A percentile compares a stretch with the other conserved stretches of the same genome.
phyloP scores from a whole-genome alignment of 2,888 invertebrate species.

The Caradrina kadenii region DNA sequence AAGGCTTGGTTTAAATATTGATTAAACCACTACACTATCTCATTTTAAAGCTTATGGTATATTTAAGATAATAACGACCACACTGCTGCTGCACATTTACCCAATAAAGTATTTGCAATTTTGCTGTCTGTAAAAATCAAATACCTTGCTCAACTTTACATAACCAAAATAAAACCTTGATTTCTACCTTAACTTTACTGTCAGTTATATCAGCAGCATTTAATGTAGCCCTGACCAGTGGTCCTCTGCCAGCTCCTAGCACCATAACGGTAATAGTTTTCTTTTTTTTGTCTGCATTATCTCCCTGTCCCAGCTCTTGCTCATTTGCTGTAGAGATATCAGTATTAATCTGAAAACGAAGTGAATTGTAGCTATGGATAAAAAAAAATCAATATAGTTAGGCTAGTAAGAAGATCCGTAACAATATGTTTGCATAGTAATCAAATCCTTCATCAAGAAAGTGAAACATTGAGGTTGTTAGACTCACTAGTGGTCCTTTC shows the following conservation, averaged over 20 bases:
- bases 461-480: background rate
- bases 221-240: slow-evolving; percentile 96
- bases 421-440: background rate
- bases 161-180: background rate
- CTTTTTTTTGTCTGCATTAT: slow-evolving; percentile 71
- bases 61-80: too few relatives aligned
- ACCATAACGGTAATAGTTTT: slow-evolving; percentile 93
- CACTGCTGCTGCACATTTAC: too few relatives aligned
- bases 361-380: background rate
- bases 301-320: slow-evolving; percentile 64
- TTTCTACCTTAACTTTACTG: slow-evolving; percentile 91
- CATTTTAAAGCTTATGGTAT: too few relatives aligned
- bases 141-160: background rate
- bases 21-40: too few relatives aligned
- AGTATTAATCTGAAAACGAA: slow-evolving; percentile 42
- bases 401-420: too few relatives aligned
- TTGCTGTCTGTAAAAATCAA: background rate
- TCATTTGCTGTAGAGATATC: slow-evolving; percentile 32
- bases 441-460: slow-evolving; percentile 2
- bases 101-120: too few relatives aligned
- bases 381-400: background rate
- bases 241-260: slow-evolving; percentile 98
- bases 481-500: slow-evolving; percentile 62
- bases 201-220: slow-evolving; percentile 95
- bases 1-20: too few relatives aligned